These are phyloP conservation scores for silkworm (Bombyx mori) DNA, from an alignment of 1,140 invertebrate species.

Conservation along the genomic window ASM3026992v2 NC_085116.1:9191001-9191500, in stretches of 20 bases:
- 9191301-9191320: conserved; percentile 36
- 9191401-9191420: too few relatives aligned
- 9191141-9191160: conserved; percentile 39
- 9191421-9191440: too few relatives aligned
- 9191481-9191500: too few relatives aligned
- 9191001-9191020: too few relatives aligned
- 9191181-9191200: conserved; percentile 65
- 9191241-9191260: conserved; percentile 17
- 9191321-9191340: conserved; percentile 25
- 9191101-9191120: too few relatives aligned
- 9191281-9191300: conserved; percentile 1
- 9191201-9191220: conserved; percentile 46
- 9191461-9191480: too few relatives aligned
- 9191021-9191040: too few relatives aligned
- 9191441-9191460: too few relatives aligned
- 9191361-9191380: conserved; percentile 1
- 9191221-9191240: conserved; percentile 29
- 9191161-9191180: conserved; percentile 38
- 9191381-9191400: background rate
- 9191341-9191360: conserved; percentile 22
- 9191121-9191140: conserved; percentile 11
- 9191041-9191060: too few relatives aligned
- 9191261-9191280: conserved; percentile 27
- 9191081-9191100: too few relatives aligned
- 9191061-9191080: too few relatives aligned